These are phyloP conservation scores for Diarsia mendica DNA, from an alignment of 2,888 invertebrate species.

Conservation along the genomic window DNA sequence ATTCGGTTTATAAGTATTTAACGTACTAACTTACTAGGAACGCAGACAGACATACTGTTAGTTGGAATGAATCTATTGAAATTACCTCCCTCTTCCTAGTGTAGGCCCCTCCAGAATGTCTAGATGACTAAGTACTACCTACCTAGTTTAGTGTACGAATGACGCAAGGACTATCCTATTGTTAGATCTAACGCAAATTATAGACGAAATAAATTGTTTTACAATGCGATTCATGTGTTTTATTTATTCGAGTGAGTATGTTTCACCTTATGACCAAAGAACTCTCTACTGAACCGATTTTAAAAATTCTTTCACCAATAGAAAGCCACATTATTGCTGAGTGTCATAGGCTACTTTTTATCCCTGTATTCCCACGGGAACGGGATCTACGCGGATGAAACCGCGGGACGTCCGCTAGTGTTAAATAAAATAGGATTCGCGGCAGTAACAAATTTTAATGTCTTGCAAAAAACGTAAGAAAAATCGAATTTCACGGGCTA, in stretches of 20 bases:
- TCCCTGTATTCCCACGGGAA: too few relatives aligned
- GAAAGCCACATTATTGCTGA: too few relatives aligned
- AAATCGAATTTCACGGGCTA: too few relatives aligned
- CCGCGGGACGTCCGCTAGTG: too few relatives aligned
- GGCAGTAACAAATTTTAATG: too few relatives aligned
- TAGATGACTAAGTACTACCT: conserved; percentile 39
- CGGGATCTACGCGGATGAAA: too few relatives aligned
- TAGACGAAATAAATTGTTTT: conserved; percentile 74
- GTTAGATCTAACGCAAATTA: conserved; percentile 69
- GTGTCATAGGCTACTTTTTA: too few relatives aligned
- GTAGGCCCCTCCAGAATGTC: conserved; percentile 39
- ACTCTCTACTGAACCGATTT: too few relatives aligned
- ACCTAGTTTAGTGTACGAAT: conserved; percentile 35
- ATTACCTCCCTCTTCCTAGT: conserved; percentile 50
- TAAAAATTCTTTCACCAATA: too few relatives aligned
- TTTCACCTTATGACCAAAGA: neutral
- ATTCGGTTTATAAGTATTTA: neutral
- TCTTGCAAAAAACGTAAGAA: too few relatives aligned
- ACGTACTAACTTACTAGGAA: conserved; percentile 6
- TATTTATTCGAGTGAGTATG: conserved; percentile 25
- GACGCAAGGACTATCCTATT: conserved; percentile 57
- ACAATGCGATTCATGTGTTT: conserved; percentile 60
- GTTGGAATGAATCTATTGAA: conserved; percentile 45
- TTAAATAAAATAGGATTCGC: too few relatives aligned
- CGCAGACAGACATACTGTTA: conserved; percentile 46